Percentiles rank a stretch among this genome's conserved stretches.
These are phyloP conservation scores for Scelioninae gen. 1 DNA, from an alignment of 2,888 invertebrate species.

Conservation along the genomic window DNA sequence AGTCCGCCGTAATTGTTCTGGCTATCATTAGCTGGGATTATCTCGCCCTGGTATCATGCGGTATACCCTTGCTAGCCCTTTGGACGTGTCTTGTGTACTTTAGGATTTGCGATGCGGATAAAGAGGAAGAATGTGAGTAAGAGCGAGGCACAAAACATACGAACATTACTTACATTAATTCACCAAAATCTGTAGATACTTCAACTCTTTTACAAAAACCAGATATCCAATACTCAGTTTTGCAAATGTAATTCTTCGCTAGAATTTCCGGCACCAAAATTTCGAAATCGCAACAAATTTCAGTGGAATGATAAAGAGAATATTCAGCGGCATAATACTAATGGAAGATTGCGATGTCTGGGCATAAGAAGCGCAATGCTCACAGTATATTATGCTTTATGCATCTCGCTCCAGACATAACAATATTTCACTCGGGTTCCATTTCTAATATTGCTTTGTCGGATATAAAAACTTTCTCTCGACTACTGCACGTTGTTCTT, in stretches of 20 bases:
- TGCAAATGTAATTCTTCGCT: neutral
- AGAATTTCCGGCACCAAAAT: conserved; percentile 16
- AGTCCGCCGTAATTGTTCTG: conserved; percentile 77
- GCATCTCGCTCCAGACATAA: conserved; percentile 35
- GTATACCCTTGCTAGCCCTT: conserved; percentile 71
- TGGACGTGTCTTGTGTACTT: conserved; percentile 74
- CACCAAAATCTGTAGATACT: conserved; percentile 40
- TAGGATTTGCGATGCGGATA: conserved; percentile 74
- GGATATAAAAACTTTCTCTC: conserved; percentile 23
- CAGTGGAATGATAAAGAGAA: conserved; percentile 25
- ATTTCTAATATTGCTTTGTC: conserved; percentile 57
- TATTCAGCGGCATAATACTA: conserved; percentile 33
- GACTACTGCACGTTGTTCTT: neutral
- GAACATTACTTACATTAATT: conserved; percentile 51
- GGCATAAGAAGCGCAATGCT: conserved; percentile 39
- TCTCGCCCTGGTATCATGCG: conserved; percentile 76
- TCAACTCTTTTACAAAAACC: conserved; percentile 3
- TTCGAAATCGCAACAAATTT: conserved; percentile 20
- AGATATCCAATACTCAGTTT: neutral
- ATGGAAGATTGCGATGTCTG: conserved; percentile 42
- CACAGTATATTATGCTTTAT: conserved; percentile 48
- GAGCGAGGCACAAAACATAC: conserved; percentile 5
- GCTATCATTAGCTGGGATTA: conserved; percentile 81
- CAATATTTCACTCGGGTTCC: conserved; percentile 49
- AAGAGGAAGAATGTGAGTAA: conserved; percentile 73